Percentiles rank a stretch among this genome's conserved stretches.
Conservation (phyloP, 1,140 invertebrate species). For the Zaprionus ghesquierei region DNA sequence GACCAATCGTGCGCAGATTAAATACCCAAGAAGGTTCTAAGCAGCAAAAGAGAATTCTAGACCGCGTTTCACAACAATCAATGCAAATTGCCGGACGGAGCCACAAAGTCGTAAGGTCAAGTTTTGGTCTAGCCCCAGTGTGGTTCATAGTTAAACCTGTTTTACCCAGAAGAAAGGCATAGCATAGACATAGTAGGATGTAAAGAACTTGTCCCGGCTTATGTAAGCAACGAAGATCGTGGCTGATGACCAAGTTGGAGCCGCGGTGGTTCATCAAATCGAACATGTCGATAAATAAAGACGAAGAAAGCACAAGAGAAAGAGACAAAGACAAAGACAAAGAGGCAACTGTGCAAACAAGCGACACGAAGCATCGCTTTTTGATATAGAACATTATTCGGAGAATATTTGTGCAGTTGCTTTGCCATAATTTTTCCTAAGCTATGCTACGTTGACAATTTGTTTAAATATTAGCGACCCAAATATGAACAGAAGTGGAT, state of each 20-base stretch:
- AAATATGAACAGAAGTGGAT: slow-evolving; percentile 67
- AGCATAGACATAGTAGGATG: not conserved
- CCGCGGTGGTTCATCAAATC: not conserved
- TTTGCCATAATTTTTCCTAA: not conserved
- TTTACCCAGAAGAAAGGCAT: slow-evolving; percentile 5
- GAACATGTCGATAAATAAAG: not conserved
- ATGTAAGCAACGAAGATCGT: slow-evolving; percentile 9
- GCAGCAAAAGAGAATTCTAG: not conserved
- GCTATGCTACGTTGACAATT: slow-evolving; percentile 20
- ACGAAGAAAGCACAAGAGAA: not conserved
- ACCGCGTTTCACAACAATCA: slow-evolving; percentile 18
- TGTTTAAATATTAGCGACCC: slow-evolving; percentile 64
- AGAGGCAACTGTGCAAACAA: slow-evolving; percentile 25
- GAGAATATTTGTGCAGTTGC: slow-evolving; percentile 53
- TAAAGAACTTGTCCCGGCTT: slow-evolving; percentile 6
- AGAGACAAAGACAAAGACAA: not conserved
- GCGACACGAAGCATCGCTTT: slow-evolving; percentile 1
- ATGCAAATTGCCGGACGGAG: slow-evolving; percentile 38
- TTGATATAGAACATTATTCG: not conserved
- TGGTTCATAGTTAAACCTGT: slow-evolving; percentile 67
- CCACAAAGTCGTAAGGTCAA: slow-evolving; percentile 61
- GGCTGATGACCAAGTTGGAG: not conserved
- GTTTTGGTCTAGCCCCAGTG: slow-evolving; percentile 10
- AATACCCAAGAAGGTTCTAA: too few relatives aligned
- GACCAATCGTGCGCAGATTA: not conserved